Base-by-base conservation (phyloP, 2,113 vertebrate species). In the Podilymbus podiceps region DNA sequence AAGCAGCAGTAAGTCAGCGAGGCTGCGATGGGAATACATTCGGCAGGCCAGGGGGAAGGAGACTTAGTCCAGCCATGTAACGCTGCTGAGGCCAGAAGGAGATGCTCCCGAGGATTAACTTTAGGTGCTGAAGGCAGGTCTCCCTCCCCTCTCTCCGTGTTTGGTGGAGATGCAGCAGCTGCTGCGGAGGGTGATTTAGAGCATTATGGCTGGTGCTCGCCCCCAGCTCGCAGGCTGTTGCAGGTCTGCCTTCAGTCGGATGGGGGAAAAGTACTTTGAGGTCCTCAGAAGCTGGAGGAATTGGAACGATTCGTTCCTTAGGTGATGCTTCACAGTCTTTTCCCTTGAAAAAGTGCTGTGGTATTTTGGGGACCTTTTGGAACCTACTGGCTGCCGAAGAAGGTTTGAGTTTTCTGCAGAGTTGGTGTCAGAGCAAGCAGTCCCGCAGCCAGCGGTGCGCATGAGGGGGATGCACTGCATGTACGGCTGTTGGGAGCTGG, bases 11-110 rank as follows among this genome's bases (percentile, higher is more conserved):
- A 47, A 44, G 56, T 64, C 73, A 89, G 66, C 0, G 3, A 60
- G 63, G 40, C 28, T 73, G 17, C 0, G 0, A 4, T 3, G 42
- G 58, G 25, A 52, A 46, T 28, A 15, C 55, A 11, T 2, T 13
- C 4, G 17, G 56, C 16, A 5, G 23, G 49, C 42, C 12, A 27
- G 44, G 22, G 33, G 49, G 49, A 68, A 89, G 72, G 60, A 77
- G 38, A 30, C 40, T 76, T 68, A 64, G 50, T 76, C 72, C 76
- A 88, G 17, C 5, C 3, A 1, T 30, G 46, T 33, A 71, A 3
- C 0, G 4, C 60, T 74, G 38, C 27, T 56, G 72, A 81, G 47
- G 64, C 52, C 68, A 81, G 72, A 42, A 67, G 46, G 50, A 71
- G 52, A 42, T 30, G 52, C 53, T 91, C 40, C 24, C 0, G 0